Base-by-base conservation (phyloP, 2,113 vertebrate genomes). In the Steatornis caripensis region DNA sequence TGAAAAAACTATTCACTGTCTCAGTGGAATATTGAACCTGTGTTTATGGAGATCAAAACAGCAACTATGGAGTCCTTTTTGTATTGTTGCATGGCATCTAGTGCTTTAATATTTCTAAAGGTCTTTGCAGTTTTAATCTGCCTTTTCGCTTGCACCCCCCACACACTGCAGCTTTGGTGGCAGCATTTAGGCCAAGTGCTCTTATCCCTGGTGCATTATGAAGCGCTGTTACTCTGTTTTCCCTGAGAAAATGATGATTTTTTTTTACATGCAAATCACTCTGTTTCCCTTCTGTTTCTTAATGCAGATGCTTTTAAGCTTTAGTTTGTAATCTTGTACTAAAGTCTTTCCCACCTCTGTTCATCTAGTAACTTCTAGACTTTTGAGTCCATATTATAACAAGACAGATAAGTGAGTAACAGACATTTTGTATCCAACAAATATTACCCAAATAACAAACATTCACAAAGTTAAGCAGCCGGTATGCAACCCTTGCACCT, bases 241-340 rank as follows among this genome's bases (percentile, higher is more conserved):
- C 19, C 9, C 10, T 55, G 7, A 46, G 37, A 76, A 62, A 21
- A 1, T 69, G 9, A 6, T 21, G 16, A 37, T 48, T 5, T 57
- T 81, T 49, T 54, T 36, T 0, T 0, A 39, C 27, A 18, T 10
- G 5, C 2, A 51, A 29, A n/a, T 39, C 13, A 45, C 46, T 15
- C 23, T 58, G 7, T 51, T 87, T 77, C 20, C 17, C 2, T 26
- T 65, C 16, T 71, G 5, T 53, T 82, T 83, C 19, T 57, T 36
- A 65, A 53, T 2, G 0, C 21, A 37, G 5, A 30, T 46, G 29
- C 5, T 37, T 53, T 71, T 39, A n/a, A 68, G 12, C 11, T 83
- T 65, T n/a, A 58, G 17, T 65, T 27, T 60, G 12, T 16, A 71
- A 53, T 10, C 12, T 8, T 36, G 9, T 45, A 32, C 11, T 53